Evolutionary conservation across 2,888 invertebrate species (phyloP).

Genomic region (Eupeodes luniger): DNA sequence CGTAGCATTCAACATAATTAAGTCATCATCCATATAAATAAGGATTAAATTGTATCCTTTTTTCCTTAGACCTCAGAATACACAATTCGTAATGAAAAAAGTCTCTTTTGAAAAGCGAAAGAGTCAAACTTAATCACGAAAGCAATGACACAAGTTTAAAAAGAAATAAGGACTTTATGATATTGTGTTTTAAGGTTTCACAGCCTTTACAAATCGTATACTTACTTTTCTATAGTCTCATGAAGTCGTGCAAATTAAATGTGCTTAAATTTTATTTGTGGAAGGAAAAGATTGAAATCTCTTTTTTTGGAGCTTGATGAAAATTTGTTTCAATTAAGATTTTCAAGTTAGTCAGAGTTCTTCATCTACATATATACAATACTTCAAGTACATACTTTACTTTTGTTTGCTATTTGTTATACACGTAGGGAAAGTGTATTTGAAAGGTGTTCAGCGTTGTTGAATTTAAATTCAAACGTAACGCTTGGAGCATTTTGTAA

Average conservation of each 20-base stretch:
- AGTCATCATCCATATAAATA: too few relatives aligned
- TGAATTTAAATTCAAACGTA: slow-evolving; percentile 4
- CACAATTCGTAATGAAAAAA: too few relatives aligned
- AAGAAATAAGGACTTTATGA: too few relatives aligned
- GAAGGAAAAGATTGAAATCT: slow-evolving; percentile 6
- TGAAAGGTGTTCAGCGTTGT: neutral
- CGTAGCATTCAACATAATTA: too few relatives aligned
- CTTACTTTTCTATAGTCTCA: neutral
- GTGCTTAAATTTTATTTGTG: neutral
- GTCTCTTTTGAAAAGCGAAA: too few relatives aligned
- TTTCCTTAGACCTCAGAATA: too few relatives aligned
- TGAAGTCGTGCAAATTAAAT: slow-evolving; percentile 1
- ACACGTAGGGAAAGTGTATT: slow-evolving; percentile 5
- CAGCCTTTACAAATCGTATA: too few relatives aligned
- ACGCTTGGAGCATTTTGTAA: neutral
- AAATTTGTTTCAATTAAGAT: slow-evolving; percentile 24
- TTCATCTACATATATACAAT: neutral
- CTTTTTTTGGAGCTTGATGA: neutral
- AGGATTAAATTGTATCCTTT: too few relatives aligned
- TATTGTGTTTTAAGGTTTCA: too few relatives aligned
- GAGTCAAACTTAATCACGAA: too few relatives aligned
- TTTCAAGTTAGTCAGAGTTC: slow-evolving; percentile 5
- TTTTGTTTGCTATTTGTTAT: neutral
- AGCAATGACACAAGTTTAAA: too few relatives aligned
- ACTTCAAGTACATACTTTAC: neutral